These are phyloP conservation scores for Dermolepida albohirtum DNA, from an alignment of 2,888 invertebrate genomes.

Conservation along the genomic window DNA sequence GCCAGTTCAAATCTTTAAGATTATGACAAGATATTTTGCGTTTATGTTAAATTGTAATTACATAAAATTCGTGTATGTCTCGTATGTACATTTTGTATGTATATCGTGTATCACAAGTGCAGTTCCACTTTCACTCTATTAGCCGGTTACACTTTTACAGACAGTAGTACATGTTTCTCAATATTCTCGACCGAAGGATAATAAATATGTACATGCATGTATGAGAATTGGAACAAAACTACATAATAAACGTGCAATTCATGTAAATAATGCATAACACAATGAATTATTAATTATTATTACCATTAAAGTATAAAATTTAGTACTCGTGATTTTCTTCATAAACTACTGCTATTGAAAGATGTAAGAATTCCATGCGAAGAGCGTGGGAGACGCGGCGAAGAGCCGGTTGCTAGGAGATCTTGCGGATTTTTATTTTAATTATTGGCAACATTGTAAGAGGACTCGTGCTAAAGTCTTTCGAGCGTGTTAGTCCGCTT, in stretches of 20 bases:
- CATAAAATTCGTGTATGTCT: too few species aligned
- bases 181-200: conserved; percentile 1
- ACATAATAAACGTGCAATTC: not conserved
- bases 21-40: too few species aligned
- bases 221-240: conserved; percentile 18
- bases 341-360: not conserved
- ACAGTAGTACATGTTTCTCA: conserved; percentile 1
- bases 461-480: conserved; percentile 32
- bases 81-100: not conserved
- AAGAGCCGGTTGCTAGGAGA: conserved; percentile 36
- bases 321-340: conserved; percentile 1
- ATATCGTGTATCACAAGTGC: not conserved
- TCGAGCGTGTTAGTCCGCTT: conserved; percentile 28
- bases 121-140: conserved; percentile 25
- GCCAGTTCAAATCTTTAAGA: too few species aligned
- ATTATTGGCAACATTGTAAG: conserved; percentile 35
- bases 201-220: not conserved
- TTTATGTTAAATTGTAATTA: too few species aligned
- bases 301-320: conserved; percentile 2
- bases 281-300: conserved; percentile 11
- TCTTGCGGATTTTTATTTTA: conserved; percentile 35
- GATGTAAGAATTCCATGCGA: conserved; percentile 10
- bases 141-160: conserved; percentile 15
- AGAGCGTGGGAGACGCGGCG: conserved; percentile 22
- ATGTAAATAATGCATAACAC: conserved; percentile 1